Conservation (phyloP, 30 jellyfish, hydroid and myxozoan species). For the Cassiopea andromeda region DNA sequence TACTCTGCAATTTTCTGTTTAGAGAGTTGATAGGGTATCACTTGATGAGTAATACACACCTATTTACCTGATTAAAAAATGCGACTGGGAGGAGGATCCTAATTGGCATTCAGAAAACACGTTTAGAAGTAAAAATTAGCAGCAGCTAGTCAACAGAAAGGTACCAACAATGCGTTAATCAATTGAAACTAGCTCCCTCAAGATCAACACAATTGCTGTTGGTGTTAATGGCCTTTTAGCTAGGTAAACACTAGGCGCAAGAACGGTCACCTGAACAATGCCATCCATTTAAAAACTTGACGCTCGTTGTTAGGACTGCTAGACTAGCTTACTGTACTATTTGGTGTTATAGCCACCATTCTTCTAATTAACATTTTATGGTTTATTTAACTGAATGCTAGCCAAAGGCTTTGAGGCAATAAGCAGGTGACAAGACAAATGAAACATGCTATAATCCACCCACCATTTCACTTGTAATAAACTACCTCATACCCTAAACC, state of each 20-base stretch:
- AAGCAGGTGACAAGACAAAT: constrained; percentile 4
- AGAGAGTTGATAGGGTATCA: constrained; percentile 15
- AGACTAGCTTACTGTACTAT: neutral
- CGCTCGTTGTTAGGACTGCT: constrained; percentile 12
- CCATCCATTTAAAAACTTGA: constrained; percentile 1
- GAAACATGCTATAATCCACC: neutral
- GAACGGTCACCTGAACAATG: constrained; percentile 14
- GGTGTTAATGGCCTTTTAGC: constrained; percentile 39
- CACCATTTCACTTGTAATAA: neutral
- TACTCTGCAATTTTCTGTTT: neutral
- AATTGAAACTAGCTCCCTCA: constrained; percentile 18
- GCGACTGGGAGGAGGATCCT: constrained; percentile 7
- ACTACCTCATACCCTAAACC: neutral
- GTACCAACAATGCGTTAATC: constrained; percentile 31
- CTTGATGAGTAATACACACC: neutral
- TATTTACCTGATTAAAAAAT: neutral
- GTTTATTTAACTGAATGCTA: neutral
- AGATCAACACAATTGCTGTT: constrained; percentile 18
- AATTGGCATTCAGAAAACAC: constrained; percentile 2
- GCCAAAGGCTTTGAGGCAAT: neutral
- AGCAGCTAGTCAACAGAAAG: constrained; percentile 11
- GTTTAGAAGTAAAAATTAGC: neutral
- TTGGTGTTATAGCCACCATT: neutral
- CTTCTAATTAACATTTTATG: neutral
- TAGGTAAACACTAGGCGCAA: constrained; percentile 3